Conservation (phyloP, 1,140 invertebrate species). For the Lepidurus couesii region DNA sequence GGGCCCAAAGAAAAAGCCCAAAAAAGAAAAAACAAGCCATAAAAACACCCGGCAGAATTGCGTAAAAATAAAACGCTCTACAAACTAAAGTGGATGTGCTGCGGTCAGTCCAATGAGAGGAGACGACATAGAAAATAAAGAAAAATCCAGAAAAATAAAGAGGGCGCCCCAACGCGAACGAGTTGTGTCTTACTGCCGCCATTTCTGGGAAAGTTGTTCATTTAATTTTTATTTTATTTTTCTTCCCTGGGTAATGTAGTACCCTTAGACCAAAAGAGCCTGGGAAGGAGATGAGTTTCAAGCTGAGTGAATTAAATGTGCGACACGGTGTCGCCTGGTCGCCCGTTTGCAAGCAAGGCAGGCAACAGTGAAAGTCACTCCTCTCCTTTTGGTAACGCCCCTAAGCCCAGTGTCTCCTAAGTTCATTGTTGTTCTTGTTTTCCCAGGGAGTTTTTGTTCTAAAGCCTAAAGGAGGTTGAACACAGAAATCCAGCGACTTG, state of each 20-base stretch:
- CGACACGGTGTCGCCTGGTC: not conserved
- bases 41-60: conserved; percentile 5
- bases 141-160: no score
- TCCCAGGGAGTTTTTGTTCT: no score
- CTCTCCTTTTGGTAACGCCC: no score
- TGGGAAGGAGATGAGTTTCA: not conserved
- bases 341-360: not conserved
- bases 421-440: no score
- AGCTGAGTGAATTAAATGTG: conserved; percentile 22
- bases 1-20: not conserved
- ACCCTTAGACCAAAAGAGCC: not conserved
- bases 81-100: not conserved
- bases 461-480: not conserved
- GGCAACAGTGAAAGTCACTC: not conserved
- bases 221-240: no score
- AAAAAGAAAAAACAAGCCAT: not conserved
- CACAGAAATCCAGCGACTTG: not conserved
- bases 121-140: not conserved
- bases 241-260: not conserved
- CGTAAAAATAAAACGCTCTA: not conserved
- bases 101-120: not conserved
- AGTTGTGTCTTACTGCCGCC: no score
- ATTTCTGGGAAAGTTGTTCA: no score
- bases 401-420: no score
- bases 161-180: no score